Evolutionary conservation across 2,888 invertebrate species (phyloP).

Genomic region (Alloplasta piceator): DNA sequence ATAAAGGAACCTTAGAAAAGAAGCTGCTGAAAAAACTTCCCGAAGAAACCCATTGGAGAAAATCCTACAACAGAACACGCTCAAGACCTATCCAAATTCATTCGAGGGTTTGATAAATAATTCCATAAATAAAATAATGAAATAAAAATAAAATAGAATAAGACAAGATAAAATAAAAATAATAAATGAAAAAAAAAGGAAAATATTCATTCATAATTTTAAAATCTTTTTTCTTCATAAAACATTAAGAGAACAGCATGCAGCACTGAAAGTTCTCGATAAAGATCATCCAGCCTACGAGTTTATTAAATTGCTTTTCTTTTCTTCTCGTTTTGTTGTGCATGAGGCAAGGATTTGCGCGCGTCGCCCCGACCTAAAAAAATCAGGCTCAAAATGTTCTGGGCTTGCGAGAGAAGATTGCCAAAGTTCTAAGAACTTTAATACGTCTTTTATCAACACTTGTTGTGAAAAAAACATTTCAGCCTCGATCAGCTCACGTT

Average conservation of each 20-base stretch:
- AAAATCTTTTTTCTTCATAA: no score
- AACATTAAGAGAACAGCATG: no score
- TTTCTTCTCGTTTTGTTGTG: neutral
- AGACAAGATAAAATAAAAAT: no score
- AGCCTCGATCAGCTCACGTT: neutral
- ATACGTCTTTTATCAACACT: constrained; percentile 5
- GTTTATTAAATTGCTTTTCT: neutral
- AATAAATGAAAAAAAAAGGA: neutral
- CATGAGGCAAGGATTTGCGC: neutral
- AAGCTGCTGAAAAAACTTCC: neutral
- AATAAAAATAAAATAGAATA: no score
- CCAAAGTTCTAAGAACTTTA: constrained; percentile 1
- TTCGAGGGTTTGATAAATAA: no score
- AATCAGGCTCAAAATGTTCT: neutral
- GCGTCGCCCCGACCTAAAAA: neutral
- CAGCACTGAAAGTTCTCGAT: no score
- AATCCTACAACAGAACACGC: neutral
- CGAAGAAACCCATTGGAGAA: neutral
- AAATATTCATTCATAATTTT: no score
- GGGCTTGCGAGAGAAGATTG: constrained; percentile 1
- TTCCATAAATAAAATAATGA: no score
- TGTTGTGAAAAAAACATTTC: neutral
- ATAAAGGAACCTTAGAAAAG: no score
- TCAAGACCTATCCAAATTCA: neutral
- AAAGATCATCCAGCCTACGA: no score